Percentiles rank a stretch among this genome's conserved stretches.
phyloP scores from a whole-genome alignment of 1,140 invertebrate species.

The Trichonephila clavata region DNA sequence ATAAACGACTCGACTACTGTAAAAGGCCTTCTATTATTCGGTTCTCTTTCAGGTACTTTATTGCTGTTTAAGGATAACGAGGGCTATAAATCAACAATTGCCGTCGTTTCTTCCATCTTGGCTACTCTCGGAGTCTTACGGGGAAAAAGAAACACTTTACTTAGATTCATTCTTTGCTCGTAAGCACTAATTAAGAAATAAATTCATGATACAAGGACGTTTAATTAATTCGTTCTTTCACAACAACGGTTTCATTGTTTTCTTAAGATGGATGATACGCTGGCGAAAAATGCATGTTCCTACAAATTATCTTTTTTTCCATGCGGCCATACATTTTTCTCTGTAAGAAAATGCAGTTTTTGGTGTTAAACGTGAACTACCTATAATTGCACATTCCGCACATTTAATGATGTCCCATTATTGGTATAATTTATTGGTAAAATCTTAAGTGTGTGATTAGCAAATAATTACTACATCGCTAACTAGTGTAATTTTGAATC shows the following conservation, averaged over 20 bases:
- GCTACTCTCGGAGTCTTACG: background rate
- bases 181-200: slow-evolving; percentile 39
- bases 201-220: slow-evolving; percentile 12
- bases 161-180: background rate
- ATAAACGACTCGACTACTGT: background rate
- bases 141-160: background rate
- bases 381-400: background rate
- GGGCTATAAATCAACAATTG: slow-evolving; percentile 22
- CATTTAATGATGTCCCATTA: background rate
- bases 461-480: background rate
- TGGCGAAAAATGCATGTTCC: background rate
- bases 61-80: slow-evolving; percentile 30
- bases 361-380: background rate
- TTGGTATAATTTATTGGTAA: background rate
- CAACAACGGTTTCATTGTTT: slow-evolving; percentile 29
- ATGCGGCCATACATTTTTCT: background rate
- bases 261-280: background rate
- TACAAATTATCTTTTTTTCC: slow-evolving; percentile 19
- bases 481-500: too few relatives aligned
- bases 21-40: background rate
- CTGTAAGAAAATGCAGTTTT: background rate
- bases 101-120: background rate
- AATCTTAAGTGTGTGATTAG: background rate
- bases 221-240: slow-evolving; percentile 22
- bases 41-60: slow-evolving; percentile 21